phyloP scores from a whole-genome alignment of 37 sponge, comb jelly and placozoan species.

The Cladorhizidae sp. region DNA sequence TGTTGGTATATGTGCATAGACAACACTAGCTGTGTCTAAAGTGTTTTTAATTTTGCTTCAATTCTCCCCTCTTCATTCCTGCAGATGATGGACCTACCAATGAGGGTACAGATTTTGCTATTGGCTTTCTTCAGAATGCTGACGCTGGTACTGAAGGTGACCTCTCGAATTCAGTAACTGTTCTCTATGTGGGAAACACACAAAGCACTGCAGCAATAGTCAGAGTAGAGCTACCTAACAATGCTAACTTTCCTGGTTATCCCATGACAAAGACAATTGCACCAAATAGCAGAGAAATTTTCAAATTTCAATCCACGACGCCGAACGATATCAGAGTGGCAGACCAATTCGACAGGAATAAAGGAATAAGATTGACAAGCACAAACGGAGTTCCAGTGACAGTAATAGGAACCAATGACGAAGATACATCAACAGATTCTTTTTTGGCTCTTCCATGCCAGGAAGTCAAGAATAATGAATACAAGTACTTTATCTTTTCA shows the following conservation, averaged over 20 bases:
- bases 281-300: background rate
- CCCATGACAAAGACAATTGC: background rate
- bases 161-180: background rate
- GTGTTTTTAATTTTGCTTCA: no score
- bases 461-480: background rate
- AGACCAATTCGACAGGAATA: background rate
- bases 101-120: slow-evolving; percentile 33
- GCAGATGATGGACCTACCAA: background rate
- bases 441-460: slow-evolving; percentile 49
- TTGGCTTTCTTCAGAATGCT: slow-evolving; percentile 7
- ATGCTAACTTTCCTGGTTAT: background rate
- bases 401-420: slow-evolving; percentile 38
- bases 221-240: background rate
- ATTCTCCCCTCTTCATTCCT: background rate
- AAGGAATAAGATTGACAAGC: slow-evolving; percentile 7
- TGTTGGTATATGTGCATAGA: no score
- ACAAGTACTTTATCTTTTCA: slow-evolving; percentile 30
- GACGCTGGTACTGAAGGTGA: background rate
- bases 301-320: background rate
- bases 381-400: background rate
- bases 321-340: background rate
- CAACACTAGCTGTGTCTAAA: no score
- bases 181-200: background rate
- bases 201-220: background rate
- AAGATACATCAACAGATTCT: slow-evolving; percentile 29